Evolutionary conservation across 2,888 invertebrate species (phyloP).

Genomic region (Tipula lateralis): DNA sequence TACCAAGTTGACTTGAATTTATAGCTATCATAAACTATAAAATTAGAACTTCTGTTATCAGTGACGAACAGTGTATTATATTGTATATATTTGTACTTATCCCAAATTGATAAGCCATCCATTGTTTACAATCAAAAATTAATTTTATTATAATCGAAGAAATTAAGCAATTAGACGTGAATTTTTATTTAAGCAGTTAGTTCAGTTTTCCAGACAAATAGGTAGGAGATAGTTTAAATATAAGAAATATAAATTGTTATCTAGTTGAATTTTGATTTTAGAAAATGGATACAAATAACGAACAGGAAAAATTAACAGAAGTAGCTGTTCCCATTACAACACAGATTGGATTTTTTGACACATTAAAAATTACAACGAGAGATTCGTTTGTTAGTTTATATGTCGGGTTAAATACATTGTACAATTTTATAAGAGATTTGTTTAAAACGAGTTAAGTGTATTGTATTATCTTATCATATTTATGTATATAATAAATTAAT

Average conservation of each 20-base stretch:
- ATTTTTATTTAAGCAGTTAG: too few species aligned
- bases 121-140: not conserved
- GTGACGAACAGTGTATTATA: not conserved
- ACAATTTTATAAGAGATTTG: not conserved
- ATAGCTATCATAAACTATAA: not conserved
- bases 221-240: not conserved
- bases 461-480: not conserved
- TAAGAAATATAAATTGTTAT: not conserved
- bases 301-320: not conserved
- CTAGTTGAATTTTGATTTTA: not conserved
- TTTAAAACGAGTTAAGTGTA: not conserved
- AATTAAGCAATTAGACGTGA: not conserved
- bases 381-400: not conserved
- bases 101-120: not conserved
- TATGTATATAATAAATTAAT: not conserved
- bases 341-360: not conserved
- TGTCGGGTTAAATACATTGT: not conserved
- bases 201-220: not conserved
- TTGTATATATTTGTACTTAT: not conserved
- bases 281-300: not conserved
- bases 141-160: not conserved
- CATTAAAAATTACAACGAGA: not conserved
- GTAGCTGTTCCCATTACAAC: not conserved
- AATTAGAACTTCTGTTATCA: slow-evolving; percentile 1
- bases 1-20: not conserved